Conservation (phyloP, 2,797 vertebrate genomes). For the Meda fulgida region DNA sequence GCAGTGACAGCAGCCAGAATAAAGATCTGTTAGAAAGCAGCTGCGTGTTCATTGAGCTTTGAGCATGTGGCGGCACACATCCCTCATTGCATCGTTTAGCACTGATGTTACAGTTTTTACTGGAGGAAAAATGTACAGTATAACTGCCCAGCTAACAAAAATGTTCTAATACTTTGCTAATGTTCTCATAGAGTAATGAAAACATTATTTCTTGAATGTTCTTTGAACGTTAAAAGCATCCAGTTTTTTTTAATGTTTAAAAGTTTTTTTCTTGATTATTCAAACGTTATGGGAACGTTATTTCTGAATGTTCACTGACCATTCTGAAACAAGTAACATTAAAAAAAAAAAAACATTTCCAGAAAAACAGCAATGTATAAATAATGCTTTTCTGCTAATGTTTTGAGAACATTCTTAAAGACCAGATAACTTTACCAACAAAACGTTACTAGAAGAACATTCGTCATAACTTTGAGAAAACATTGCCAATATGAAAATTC, state of each 20-base stretch:
- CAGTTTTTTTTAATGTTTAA: not conserved
- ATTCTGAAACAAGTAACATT: no score
- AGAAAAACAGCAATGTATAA: no score
- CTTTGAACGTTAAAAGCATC: not conserved
- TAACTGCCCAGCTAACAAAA: not conserved
- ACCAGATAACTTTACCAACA: not conserved
- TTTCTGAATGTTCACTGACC: no score
- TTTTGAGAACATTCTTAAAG: not conserved
- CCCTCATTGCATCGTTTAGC: not conserved
- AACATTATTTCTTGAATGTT: not conserved
- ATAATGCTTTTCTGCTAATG: no score
- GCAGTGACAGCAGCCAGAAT: constrained; percentile 58
- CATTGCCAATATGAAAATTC: not conserved
- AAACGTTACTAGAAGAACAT: not conserved
- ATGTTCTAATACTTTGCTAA: not conserved
- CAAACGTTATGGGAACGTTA: no score
- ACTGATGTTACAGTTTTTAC: not conserved
- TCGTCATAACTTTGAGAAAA: not conserved
- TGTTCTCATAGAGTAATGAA: not conserved
- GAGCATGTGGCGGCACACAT: not conserved
- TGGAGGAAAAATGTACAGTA: constrained; percentile 21
- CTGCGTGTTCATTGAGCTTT: not conserved
- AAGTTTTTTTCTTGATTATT: not conserved
- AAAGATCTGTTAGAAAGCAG: not conserved
- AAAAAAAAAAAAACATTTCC: no score